Conservation (phyloP, 2,888 invertebrate species). For the Camponotus fellah region DNA sequence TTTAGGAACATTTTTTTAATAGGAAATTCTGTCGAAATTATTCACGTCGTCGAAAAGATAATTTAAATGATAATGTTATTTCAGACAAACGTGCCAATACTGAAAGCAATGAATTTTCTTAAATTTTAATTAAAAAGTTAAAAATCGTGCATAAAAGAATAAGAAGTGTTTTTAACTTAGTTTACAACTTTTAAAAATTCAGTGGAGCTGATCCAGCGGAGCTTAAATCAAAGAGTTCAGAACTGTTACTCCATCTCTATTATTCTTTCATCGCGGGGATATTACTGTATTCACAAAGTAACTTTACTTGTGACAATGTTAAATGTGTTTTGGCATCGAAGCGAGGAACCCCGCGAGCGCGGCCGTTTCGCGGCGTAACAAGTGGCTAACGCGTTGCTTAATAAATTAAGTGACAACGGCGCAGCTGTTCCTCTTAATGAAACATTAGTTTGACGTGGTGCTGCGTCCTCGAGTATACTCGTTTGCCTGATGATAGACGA, state of each 20-base stretch:
- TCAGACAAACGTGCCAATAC: background rate
- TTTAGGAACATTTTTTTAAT: background rate
- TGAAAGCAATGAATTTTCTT: background rate
- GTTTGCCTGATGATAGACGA: constrained; percentile 49
- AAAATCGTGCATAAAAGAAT: background rate
- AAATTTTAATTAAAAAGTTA: constrained; percentile 1
- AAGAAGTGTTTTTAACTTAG: background rate
- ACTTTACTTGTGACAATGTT: background rate
- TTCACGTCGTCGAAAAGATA: background rate
- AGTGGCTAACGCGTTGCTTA: constrained; percentile 78
- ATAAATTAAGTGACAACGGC: constrained; percentile 85
- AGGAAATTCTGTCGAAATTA: background rate
- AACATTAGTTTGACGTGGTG: constrained; percentile 84
- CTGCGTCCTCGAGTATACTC: constrained; percentile 55
- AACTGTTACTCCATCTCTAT: background rate
- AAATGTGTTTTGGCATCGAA: constrained; percentile 42
- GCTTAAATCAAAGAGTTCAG: background rate
- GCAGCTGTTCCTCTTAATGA: constrained; percentile 85
- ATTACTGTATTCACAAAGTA: background rate
- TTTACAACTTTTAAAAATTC: background rate
- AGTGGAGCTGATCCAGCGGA: background rate
- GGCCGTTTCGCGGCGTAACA: constrained; percentile 73
- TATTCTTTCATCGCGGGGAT: background rate
- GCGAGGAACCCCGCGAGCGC: constrained; percentile 69
- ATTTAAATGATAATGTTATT: background rate